Evolutionary conservation across 2,888 invertebrate species (phyloP), one percentile per base, ranked within the genome.

Genomic region (Hemicrepidius hirtus): DNA sequence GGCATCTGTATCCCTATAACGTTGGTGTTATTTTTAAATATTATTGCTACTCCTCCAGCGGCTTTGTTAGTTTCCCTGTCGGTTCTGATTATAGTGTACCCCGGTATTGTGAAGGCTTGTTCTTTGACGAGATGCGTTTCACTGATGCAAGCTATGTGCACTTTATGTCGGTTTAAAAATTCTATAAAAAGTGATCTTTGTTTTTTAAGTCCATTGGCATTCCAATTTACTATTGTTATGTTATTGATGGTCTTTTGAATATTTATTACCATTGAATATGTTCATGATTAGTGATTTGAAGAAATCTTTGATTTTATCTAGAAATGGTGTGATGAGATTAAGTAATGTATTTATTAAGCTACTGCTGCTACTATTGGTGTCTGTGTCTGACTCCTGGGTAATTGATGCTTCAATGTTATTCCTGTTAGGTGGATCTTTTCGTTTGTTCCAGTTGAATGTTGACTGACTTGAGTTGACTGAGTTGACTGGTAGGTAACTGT

Each of bases 161-260:
- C 44, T 44, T 44, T 44, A 44, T 44, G 44, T 7, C 44, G 12
- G 16, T 16, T 44, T 44, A 44, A 13, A 44, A 44, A 44, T 44
- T n/a, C 44, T 44, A 44, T 44, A 44, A 44, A 44, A 12, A 44
- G 4, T n/a, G n/a, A n/a, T n/a, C n/a, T n/a, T n/a, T n/a, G n/a
- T n/a, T n/a, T n/a, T n/a, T n/a, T 46, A 20, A 46, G 20, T 7
- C 46, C 20, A 46, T 46, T 46, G 16, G 46, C 18, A 10, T 46
- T 18, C 20, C 18, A 46, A 46, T 20, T 3, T 1, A 5, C 20
- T 13, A 18, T 46, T 46, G 46, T 46, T 46, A 46, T 1, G 16
- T 46, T 46, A 18, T 46, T 46, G 4, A 46, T 46, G 2, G 18
- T 10, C 10, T 18, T 13, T 20, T 46, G 18, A 16, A 20, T 46